Conservation (phyloP, 2,797 vertebrate genomes). For the Phyllotis vaccarum region DNA sequence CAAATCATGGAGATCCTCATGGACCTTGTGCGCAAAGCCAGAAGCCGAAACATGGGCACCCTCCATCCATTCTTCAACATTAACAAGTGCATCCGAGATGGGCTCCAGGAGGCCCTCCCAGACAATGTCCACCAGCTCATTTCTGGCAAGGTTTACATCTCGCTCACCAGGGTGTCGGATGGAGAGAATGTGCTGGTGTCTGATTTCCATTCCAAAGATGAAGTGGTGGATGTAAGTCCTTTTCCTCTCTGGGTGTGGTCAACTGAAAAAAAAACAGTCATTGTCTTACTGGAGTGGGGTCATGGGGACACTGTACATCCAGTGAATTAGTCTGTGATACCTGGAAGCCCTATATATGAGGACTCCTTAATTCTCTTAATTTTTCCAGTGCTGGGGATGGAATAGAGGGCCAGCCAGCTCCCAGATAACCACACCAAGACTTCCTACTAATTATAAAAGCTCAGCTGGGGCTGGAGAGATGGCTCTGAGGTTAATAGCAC, state of each 20-base stretch:
- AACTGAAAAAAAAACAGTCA: rapidly evolving
- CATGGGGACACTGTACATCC: rapidly evolving
- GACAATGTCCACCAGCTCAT: conserved; percentile 89
- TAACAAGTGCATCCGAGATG: conserved; percentile 88
- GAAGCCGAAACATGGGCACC: conserved; percentile 92
- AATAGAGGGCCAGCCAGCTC: not conserved
- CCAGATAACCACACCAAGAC: not conserved
- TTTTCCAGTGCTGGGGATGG: not conserved
- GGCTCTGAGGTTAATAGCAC: too few relatives aligned
- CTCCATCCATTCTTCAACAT: conserved; percentile 95
- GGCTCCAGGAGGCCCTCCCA: conserved; percentile 90
- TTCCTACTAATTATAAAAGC: not conserved
- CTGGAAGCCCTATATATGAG: not conserved
- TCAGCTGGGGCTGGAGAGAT: not conserved
- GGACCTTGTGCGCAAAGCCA: conserved; percentile 88
- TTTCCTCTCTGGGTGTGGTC: not conserved
- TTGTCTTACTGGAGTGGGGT: too few relatives aligned
- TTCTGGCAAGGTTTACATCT: conserved; percentile 91
- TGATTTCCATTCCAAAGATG: conserved; percentile 94
- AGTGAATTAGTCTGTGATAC: rapidly evolving
- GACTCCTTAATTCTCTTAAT: not conserved
- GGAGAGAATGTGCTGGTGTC: conserved; percentile 95
- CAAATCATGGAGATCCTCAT: conserved; percentile 82
- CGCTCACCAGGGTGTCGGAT: conserved; percentile 95
- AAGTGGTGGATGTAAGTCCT: conserved; percentile 93